Base-by-base conservation (phyloP, 2,113 vertebrate genomes). In the Calyptommatus sinebrachiatus region DNA sequence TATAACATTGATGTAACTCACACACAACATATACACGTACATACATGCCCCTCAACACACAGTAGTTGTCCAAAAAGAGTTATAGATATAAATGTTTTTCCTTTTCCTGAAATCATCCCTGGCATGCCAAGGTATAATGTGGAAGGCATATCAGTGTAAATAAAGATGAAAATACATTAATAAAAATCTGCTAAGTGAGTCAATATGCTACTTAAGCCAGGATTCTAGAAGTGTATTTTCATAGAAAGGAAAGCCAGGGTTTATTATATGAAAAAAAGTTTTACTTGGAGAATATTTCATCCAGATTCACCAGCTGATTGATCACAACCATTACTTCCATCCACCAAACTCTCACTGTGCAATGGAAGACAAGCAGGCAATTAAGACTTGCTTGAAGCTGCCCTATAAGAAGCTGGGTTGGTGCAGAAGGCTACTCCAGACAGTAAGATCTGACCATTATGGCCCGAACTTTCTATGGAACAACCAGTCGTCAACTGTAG, bases 381-480 rank as follows among this genome's bases (percentile, higher is more conserved):
- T n/a, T 62, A 5, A 28, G 57, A 1, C 45, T 61, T 29, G 1
- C 57, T 62, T 28, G 68, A 60, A 31, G 63, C 73, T 71, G 60
- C 22, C 24, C 0, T 0, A 0, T 63, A 71, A 75, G 69, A 78
- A 85, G 81, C 0, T 4, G 26, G 1, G 3, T 1, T 14, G 0
- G 78, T 83, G 46, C 76, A 6, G 48, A 66, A 53, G 29, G 22
- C 46, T 53, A 20, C 5, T 66, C 60, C 22, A 76, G 60, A 4
- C 21, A 48, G 8, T 29, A 68, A 11, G 1, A 68, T 41, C 4
- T 69, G 4, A 7, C 21, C 26, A 68, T 48, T 67, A 28, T 16
- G 26, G 24, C 3, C 60, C 4, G 18, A 14, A 57, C 53, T 16
- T 57, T 75, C 60, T 62, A 11, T 14, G 16, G 8, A 2, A 24